Evolutionary conservation across 2,888 invertebrate species (phyloP).

Genomic region (Pyrochroa serraticornis): DNA sequence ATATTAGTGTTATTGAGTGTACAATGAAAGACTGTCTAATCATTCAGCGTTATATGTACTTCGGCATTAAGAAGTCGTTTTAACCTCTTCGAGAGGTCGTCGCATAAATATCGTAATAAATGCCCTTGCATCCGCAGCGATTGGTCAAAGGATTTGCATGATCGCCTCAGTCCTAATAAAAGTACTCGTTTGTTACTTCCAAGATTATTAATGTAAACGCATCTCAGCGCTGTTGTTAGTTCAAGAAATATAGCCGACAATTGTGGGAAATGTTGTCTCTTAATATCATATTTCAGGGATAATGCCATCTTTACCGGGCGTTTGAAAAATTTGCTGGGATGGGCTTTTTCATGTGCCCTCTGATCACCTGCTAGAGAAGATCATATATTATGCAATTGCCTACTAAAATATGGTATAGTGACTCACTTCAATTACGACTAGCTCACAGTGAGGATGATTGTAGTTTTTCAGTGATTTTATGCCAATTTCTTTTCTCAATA

Average conservation of each 20-base stretch:
- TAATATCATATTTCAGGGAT: too few species aligned
- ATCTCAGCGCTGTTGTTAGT: conserved; percentile 20
- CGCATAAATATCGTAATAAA: conserved; percentile 33
- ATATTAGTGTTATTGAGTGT: conserved; percentile 31
- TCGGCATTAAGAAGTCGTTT: conserved; percentile 34
- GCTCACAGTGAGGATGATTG: too few species aligned
- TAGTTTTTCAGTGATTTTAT: too few species aligned
- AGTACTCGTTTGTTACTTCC: conserved; percentile 30
- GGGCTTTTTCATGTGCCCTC: too few species aligned
- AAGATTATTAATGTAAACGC: conserved; percentile 30
- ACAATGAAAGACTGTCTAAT: conserved; percentile 32
- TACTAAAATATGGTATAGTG: too few species aligned
- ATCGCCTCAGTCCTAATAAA: conserved; percentile 22
- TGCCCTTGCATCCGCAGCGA: conserved; percentile 22
- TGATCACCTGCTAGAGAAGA: too few species aligned
- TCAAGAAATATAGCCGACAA: conserved; percentile 17
- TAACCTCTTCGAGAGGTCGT: conserved; percentile 33
- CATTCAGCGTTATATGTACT: conserved; percentile 29
- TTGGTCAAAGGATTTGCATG: conserved; percentile 26
- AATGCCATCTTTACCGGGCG: too few species aligned
- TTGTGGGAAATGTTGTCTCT: conserved; percentile 30
- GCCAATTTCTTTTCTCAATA: too few species aligned
- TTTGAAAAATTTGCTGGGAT: too few species aligned
- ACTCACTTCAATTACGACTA: too few species aligned
- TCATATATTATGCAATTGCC: too few species aligned